phyloP scores from a whole-genome alignment of 2,113 vertebrate species.

The Mesocricetus auratus region DNA sequence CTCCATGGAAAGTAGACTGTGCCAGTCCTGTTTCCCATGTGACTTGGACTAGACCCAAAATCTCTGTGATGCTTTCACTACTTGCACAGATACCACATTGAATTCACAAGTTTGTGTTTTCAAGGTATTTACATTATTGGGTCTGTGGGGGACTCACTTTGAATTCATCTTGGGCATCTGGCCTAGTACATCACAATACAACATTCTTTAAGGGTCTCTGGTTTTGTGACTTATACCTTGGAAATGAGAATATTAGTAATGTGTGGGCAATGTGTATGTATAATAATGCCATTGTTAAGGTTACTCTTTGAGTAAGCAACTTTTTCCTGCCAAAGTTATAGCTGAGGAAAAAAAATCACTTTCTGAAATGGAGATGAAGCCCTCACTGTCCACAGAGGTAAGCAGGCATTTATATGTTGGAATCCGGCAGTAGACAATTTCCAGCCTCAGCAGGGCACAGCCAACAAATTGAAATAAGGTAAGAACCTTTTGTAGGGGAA shows the following conservation, averaged over 20 bases:
- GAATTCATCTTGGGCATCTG: background rate
- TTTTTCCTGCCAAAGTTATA: background rate
- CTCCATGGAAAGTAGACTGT: background rate
- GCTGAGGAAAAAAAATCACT: background rate
- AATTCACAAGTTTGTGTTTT: conserved; percentile 19
- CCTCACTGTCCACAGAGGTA: background rate
- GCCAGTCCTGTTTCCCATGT: background rate
- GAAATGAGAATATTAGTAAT: conserved; percentile 13
- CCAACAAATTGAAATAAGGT: background rate
- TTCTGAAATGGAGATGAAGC: background rate
- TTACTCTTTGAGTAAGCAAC: background rate
- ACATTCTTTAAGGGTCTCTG: background rate
- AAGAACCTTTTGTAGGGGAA: background rate
- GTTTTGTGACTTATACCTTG: background rate
- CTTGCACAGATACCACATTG: background rate
- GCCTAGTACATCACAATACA: background rate
- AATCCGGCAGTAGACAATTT: background rate
- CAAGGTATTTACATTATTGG: background rate
- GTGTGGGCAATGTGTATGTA: background rate
- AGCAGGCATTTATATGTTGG: background rate
- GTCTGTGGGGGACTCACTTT: background rate
- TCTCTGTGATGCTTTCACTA: background rate
- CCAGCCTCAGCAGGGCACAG: background rate
- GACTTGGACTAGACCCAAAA: background rate
- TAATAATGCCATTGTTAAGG: background rate